Conservation (phyloP, 2,797 vertebrate species). For the Melanotaenia maccullochi region DNA sequence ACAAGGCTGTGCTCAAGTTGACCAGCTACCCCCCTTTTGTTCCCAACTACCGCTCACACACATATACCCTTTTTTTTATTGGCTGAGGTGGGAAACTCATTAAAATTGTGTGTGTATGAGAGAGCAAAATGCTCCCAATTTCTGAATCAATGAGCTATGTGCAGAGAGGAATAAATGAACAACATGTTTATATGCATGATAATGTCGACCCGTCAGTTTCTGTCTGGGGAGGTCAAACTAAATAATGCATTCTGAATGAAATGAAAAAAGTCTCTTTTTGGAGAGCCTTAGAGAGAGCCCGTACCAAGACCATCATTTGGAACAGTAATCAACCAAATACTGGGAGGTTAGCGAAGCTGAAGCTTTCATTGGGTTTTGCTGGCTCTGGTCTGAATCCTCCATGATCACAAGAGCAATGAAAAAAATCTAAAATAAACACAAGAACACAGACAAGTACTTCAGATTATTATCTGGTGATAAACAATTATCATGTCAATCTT, state of each 20-base stretch:
- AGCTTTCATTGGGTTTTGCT: not conserved
- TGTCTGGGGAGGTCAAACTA: constrained; percentile 54
- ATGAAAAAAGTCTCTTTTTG: constrained; percentile 40
- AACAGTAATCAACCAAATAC: constrained; percentile 19
- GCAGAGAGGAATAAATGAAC: constrained; percentile 62
- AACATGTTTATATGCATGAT: constrained; percentile 67
- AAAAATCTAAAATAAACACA: not conserved
- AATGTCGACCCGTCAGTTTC: constrained; percentile 39
- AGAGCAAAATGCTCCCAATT: constrained; percentile 52
- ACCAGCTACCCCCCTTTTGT: constrained; percentile 59
- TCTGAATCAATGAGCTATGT: constrained; percentile 61
- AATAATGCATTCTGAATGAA: constrained; percentile 44
- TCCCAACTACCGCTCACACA: constrained; percentile 44
- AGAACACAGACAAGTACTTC: not conserved
- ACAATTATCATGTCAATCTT: not conserved
- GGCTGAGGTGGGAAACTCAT: constrained; percentile 73
- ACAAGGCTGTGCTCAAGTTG: constrained; percentile 76
- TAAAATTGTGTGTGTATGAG: constrained; percentile 65
- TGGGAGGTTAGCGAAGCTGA: constrained; percentile 5
- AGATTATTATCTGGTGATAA: not conserved
- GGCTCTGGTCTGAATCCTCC: not conserved
- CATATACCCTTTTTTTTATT: constrained; percentile 32
- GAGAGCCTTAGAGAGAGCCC: constrained; percentile 28
- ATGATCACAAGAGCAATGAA: not conserved
- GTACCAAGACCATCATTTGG: constrained; percentile 36